phyloP scores from a whole-genome alignment of 1,140 invertebrate species.

The Diabrotica virgifera region DNA sequence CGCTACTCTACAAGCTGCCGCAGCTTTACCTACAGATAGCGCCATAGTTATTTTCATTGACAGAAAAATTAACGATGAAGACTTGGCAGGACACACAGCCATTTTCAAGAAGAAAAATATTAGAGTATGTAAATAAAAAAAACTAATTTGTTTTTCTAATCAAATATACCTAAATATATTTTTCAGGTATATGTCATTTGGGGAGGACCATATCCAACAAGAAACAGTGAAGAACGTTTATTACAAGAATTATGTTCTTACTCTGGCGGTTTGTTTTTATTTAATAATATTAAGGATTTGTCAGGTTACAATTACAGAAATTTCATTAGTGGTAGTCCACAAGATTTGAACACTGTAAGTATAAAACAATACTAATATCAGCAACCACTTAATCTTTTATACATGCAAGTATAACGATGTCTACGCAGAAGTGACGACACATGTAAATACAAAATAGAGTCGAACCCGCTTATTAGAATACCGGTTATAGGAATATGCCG shows the following conservation, averaged over 20 bases:
- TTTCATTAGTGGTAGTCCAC: neutral
- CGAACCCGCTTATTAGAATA: too few species aligned
- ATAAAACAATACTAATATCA: neutral
- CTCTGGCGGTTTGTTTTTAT: conserved; percentile 11
- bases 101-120: conserved; percentile 13
- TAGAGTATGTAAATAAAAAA: neutral
- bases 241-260: conserved; percentile 10
- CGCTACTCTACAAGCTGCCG: conserved; percentile 2
- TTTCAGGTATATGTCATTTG: conserved; percentile 16
- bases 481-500: too few species aligned
- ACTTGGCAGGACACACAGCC: conserved; percentile 9
- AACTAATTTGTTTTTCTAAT: neutral
- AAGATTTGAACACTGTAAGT: conserved; percentile 8
- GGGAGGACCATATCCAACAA: conserved; percentile 11
- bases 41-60: conserved; percentile 7
- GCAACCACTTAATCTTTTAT: too few species aligned
- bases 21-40: neutral
- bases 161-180: neutral
- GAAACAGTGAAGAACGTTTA: conserved; percentile 9
- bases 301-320: conserved; percentile 10
- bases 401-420: too few species aligned
- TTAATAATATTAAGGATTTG: neutral
- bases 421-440: too few species aligned
- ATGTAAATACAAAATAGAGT: too few species aligned
- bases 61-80: conserved; percentile 8